Conservation (phyloP, 2,797 vertebrate genomes). For the Clarias platycephalus region DNA sequence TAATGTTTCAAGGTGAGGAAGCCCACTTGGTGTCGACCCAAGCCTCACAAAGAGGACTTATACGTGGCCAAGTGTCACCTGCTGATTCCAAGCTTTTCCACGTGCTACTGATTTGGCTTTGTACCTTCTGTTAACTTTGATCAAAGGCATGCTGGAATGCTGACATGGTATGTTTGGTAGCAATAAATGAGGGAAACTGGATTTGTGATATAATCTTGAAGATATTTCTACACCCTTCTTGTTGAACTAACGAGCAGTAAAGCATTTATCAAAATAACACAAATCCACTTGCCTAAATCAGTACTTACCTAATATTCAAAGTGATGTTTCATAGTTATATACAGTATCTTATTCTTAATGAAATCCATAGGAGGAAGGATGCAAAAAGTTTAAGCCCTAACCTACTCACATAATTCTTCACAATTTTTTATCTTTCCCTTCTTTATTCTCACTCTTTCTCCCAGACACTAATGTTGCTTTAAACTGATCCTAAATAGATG, state of each 20-base stretch:
- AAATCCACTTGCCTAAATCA: not conserved
- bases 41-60: conserved; percentile 38
- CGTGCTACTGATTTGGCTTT: conserved; percentile 52
- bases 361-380: conserved; percentile 4
- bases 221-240: not conserved
- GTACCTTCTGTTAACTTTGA: conserved; percentile 39
- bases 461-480: conserved; percentile 34
- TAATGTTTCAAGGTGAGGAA: conserved; percentile 67
- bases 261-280: no score
- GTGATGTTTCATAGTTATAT: not conserved
- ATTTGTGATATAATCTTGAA: not conserved
- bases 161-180: not conserved
- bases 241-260: not conserved
- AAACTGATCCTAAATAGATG: conserved; percentile 35
- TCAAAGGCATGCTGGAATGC: conserved; percentile 15
- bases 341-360: conserved; percentile 24
- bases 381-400: not conserved
- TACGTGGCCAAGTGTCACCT: conserved; percentile 49
- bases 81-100: conserved; percentile 61
- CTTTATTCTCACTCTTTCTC: not conserved
- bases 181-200: not conserved
- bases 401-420: not conserved
- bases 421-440: no score
- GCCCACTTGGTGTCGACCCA: conserved; percentile 42
- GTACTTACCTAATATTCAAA: not conserved